phyloP scores from a whole-genome alignment of 2,888 invertebrate species.

The Galerucella calmariensis region DNA sequence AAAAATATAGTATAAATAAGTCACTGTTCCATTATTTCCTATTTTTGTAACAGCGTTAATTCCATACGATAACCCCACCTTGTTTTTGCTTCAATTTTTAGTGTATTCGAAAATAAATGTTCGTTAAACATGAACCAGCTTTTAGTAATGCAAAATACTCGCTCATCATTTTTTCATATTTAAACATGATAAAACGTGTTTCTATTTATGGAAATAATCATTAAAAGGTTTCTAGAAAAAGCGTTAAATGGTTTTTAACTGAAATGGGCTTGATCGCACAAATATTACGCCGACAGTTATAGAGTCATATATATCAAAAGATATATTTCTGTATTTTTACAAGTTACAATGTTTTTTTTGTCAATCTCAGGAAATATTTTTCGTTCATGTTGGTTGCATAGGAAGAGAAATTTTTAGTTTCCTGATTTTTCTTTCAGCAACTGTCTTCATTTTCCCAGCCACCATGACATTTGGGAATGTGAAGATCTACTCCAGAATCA shows the following conservation, averaged over 20 bases:
- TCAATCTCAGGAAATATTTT: too few relatives aligned
- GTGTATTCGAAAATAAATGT: slow-evolving; percentile 23
- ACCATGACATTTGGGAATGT: too few relatives aligned
- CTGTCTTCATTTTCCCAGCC: too few relatives aligned
- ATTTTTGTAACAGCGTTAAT: neutral
- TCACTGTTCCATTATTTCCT: neutral
- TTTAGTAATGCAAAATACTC: neutral
- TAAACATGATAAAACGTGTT: neutral
- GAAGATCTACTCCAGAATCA: too few relatives aligned
- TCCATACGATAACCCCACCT: slow-evolving; percentile 4
- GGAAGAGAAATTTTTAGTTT: too few relatives aligned
- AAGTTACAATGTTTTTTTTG: too few relatives aligned
- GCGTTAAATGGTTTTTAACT: neutral
- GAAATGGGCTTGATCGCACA: neutral
- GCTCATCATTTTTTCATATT: neutral
- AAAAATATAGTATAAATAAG: neutral
- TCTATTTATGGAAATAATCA: neutral
- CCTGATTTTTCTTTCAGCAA: too few relatives aligned
- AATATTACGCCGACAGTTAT: neutral
- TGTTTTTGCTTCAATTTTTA: slow-evolving; percentile 6
- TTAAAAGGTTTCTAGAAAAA: slow-evolving; percentile 1
- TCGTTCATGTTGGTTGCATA: too few relatives aligned
- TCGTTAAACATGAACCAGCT: slow-evolving; percentile 16
- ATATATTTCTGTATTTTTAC: too few relatives aligned
- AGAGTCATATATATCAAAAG: neutral